Evolutionary conservation across 2,797 vertebrate species (phyloP).

Genomic region (Neolamprologus multifasciatus): DNA sequence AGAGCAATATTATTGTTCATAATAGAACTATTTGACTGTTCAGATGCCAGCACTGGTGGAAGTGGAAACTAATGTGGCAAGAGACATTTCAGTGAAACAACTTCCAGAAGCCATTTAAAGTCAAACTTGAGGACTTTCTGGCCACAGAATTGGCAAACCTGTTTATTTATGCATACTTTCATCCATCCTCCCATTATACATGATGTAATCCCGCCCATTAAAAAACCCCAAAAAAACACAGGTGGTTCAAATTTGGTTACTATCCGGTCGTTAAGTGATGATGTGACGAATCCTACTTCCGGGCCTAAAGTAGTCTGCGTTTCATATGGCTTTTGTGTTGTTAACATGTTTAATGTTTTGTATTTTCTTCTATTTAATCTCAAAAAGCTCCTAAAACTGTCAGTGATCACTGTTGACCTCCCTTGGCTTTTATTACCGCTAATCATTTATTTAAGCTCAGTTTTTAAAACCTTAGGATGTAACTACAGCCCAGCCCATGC

Average conservation of each 20-base stretch:
- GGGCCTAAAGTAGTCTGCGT: too few species aligned
- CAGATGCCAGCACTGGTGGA: not conserved
- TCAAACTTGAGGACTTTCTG: not conserved
- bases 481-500: too few species aligned
- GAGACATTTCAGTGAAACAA: not conserved
- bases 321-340: too few species aligned
- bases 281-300: too few species aligned
- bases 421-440: too few species aligned
- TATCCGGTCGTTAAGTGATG: not conserved
- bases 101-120: not conserved
- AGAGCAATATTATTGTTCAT: not conserved
- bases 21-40: not conserved
- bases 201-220: not conserved
- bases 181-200: not conserved
- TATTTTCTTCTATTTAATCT: too few species aligned
- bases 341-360: too few species aligned
- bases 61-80: not conserved
- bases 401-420: too few species aligned
- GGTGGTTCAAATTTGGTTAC: not conserved
- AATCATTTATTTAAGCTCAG: too few species aligned
- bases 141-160: not conserved
- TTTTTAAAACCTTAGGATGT: too few species aligned
- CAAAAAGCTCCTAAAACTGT: too few species aligned
- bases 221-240: rapidly evolving
- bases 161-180: not conserved